Percentiles rank a stretch among this genome's conserved stretches.
Conservation (phyloP, 2,888 invertebrate genomes). For the Thymelicus acteon region DNA sequence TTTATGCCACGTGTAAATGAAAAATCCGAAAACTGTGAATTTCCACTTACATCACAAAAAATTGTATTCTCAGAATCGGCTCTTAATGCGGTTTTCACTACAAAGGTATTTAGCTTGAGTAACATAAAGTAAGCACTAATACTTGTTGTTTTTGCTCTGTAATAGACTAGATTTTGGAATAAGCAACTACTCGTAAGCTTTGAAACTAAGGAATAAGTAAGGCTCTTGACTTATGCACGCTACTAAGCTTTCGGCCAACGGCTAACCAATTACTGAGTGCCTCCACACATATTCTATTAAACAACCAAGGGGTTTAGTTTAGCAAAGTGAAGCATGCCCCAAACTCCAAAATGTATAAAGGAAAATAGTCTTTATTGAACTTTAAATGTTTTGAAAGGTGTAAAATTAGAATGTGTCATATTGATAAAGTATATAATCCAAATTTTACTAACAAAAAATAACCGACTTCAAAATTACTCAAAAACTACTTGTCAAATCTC, state of each 20-base stretch:
- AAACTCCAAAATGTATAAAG: neutral
- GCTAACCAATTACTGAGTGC: conserved; percentile 14
- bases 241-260: neutral
- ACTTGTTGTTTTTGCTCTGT: neutral
- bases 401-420: no score
- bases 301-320: neutral
- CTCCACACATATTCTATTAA: conserved; percentile 15
- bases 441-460: no score
- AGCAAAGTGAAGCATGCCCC: neutral
- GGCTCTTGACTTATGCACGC: conserved; percentile 11
- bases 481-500: no score
- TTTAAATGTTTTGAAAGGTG: no score
- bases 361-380: neutral
- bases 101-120: no score
- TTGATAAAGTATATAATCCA: no score
- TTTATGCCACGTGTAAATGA: no score
- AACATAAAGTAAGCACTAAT: neutral
- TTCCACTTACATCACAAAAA: no score
- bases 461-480: no score
- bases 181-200: neutral
- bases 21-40: no score
- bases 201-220: neutral
- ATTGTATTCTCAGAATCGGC: no score
- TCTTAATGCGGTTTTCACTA: no score
- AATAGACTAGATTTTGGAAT: neutral